Base-by-base conservation (phyloP, 2,113 vertebrate genomes). In the Cynoglossus semilaevis region DNA sequence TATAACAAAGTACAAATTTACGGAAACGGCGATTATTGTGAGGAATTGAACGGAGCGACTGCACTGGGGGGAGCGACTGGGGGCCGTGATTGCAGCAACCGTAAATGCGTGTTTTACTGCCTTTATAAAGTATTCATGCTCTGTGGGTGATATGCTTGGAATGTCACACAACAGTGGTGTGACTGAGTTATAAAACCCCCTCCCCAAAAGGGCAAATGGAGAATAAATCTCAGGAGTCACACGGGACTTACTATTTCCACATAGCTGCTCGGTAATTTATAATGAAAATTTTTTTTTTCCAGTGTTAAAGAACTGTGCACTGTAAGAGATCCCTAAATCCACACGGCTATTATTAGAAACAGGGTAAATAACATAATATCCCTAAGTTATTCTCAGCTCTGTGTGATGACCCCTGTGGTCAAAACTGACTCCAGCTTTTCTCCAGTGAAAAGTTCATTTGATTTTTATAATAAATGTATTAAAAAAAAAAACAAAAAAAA, bases 41-140 rank as follows among this genome's bases (percentile, higher is more conserved):
- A 64, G 68, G 76, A 70, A 58, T 56, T 65, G 67, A 76, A 76
- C 51, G n/a, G 36, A 53, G 72, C 60, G 63, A 60, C 70, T 72
- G 77, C 60, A 53, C 9, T 29, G 22, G 6, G 74, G 56, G 63
- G 71, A 75, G 68, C 69, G 79, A 68, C 74, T 81, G 15, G n/a
- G n/a, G n/a, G 8, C 50, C 59, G 40, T 90, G 79, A 88, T 86
- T 87, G 79, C 83, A 46, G 66, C 59, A 15, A 63, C 79, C 64
- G 59, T 85, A 87, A 89, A 89, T 51, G 73, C 70, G 72, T 76
- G 70, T 69, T 88, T 89, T 89, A 90, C 85, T 72, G 70, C 80
- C 80, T 81, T 85, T 87, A 87, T 90, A 83, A 89, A 89, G 84
- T 79, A 86, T 89, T 87, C 68, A 84, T 88, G 80, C 66, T 46